A percentile compares a stretch with the other conserved stretches of the same genome.
phyloP scores from a whole-genome alignment of 2,888 invertebrate species.

The Thecophora atra region DNA sequence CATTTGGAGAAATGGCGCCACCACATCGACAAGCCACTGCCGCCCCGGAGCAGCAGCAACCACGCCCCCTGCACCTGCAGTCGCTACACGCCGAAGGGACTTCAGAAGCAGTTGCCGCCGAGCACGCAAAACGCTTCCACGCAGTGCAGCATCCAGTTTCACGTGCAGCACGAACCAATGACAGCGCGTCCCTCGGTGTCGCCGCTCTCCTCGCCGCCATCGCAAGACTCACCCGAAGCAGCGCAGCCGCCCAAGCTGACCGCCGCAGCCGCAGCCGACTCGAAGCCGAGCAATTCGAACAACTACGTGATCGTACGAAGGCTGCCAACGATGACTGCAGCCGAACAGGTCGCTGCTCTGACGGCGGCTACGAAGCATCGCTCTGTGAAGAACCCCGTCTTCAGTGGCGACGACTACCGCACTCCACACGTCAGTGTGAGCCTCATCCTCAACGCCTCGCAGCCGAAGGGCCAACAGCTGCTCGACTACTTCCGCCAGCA shows the following conservation, averaged over 20 bases:
- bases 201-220: conserved; percentile 8
- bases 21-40: conserved; percentile 53
- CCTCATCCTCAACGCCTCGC: conserved; percentile 51
- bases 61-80: conserved; percentile 5
- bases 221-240: conserved; percentile 3
- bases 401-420: conserved; percentile 24
- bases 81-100: not conserved
- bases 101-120: not conserved
- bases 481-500: conserved; percentile 51
- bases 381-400: not conserved
- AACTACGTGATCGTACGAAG: conserved; percentile 6
- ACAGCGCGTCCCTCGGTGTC: not conserved
- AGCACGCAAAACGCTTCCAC: conserved; percentile 22
- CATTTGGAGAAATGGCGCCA: conserved; percentile 58
- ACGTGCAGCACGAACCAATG: conserved; percentile 2
- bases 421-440: conserved; percentile 37
- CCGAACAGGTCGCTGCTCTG: conserved; percentile 45
- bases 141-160: conserved; percentile 2
- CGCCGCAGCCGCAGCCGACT: conserved; percentile 9
- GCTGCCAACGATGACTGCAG: not conserved
- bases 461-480: conserved; percentile 48
- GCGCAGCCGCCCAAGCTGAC: conserved; percentile 10
- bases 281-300: not conserved
- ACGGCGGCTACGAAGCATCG: not conserved
- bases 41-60: not conserved